Evolutionary conservation across 2,113 vertebrate genomes (phyloP), one percentile per base, ranked within the genome.

Genomic region (Sylvia atricapilla): DNA sequence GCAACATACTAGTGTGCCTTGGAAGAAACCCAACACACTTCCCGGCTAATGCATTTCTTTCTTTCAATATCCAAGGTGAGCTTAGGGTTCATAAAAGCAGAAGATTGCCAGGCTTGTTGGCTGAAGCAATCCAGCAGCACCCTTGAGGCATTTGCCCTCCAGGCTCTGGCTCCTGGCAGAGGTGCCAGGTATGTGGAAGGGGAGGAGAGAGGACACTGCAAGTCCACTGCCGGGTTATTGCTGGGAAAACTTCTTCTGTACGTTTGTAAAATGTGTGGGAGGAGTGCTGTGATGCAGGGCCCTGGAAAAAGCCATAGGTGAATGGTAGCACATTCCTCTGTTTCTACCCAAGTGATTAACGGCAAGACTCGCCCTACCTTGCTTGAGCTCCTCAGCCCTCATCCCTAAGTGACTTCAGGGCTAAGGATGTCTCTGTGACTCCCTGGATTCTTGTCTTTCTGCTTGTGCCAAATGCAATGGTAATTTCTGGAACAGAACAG

Each of bases 1-100:
- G 49, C 56, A 93, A 78, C 60, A 41, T 3, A 4, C 79, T 49
- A 49, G 60, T 82, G 63, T 68, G 68, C 72, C 83, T 94, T 95
- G 90, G 92, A 94, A 87, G 31, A 75, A 53, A 86, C 78, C 77
- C 92, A 95, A 70, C 37, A 73, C 0, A 0, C 69, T 92, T n/a
- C 87, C 80, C 76, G 92, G 47, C 47, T 74, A 87, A 87, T 24
- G 19, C 23, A 41, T 84, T 94, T 73, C 68, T 91, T 87, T 67
- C 83, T 83, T 95, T 58, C 89, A 50, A 84, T 80, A 93, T 50
- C 70, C 72, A 92, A 94, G 90, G 93, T 92, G 90, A 92, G 62
- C 55, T 75, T 70, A 62, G 60, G 30, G 56, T 68, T 90, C 77
- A 66, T 64, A 88, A 77, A 87, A 85, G 59, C 31, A 73, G 49